Evolutionary conservation across 2,113 vertebrate species (phyloP).

Genomic region (Callorhinus ursinus): DNA sequence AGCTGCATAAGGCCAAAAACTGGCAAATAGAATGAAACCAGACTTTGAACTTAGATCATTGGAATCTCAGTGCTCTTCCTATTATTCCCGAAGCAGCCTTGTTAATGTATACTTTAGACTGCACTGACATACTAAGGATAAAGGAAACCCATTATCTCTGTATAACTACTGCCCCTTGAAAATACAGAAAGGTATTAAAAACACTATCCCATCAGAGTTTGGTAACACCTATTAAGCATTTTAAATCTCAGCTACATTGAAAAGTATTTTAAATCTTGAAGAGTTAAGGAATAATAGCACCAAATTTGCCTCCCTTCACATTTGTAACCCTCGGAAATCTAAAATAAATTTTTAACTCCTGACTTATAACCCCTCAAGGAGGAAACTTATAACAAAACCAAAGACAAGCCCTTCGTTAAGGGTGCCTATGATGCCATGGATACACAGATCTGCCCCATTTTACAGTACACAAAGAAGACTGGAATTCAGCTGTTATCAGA

Average conservation of each 20-base stretch:
- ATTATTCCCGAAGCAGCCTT: not conserved
- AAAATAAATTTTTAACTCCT: slow-evolving; percentile 75
- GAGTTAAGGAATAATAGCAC: not conserved
- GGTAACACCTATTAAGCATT: not conserved
- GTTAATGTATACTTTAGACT: not conserved
- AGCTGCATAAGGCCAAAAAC: not conserved
- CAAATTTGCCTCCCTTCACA: not conserved
- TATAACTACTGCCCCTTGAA: not conserved
- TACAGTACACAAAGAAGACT: slow-evolving; percentile 77
- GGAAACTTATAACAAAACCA: slow-evolving; percentile 71
- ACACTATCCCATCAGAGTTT: not conserved
- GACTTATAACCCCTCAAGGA: slow-evolving; percentile 74
- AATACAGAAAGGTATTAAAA: slow-evolving; percentile 13
- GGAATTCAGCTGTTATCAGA: slow-evolving; percentile 83
- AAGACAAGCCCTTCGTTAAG: slow-evolving; percentile 59
- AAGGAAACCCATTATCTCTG: not conserved
- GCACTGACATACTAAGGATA: not conserved
- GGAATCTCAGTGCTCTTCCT: not conserved
- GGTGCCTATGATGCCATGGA: slow-evolving; percentile 48
- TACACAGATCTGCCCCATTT: slow-evolving; percentile 80
- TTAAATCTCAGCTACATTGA: not conserved
- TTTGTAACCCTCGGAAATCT: slow-evolving; percentile 54
- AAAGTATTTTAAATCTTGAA: slow-evolving; percentile 27
- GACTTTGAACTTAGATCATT: not conserved
- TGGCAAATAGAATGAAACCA: not conserved